Evolutionary conservation across 2,888 invertebrate species (phyloP).

Genomic region (Malachius bipustulatus): DNA sequence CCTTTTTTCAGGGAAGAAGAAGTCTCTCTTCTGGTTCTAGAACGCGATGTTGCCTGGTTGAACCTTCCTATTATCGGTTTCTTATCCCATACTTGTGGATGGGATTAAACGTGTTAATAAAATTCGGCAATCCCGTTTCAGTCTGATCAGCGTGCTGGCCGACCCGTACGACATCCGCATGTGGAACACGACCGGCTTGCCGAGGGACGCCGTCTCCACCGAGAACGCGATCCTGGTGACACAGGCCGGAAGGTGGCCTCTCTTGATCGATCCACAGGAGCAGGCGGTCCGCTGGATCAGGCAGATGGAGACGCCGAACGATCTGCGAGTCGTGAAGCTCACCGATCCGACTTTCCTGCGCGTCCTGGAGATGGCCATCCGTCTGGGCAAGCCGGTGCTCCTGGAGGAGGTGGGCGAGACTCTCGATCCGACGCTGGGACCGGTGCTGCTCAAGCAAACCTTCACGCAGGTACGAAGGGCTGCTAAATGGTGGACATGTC

Average conservation of each 20-base stretch:
- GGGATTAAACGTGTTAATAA: too few species aligned
- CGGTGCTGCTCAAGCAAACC: conserved; percentile 70
- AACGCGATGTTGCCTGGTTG: too few species aligned
- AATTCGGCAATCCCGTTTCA: too few species aligned
- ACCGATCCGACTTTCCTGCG: conserved; percentile 65
- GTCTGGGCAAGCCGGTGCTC: conserved; percentile 74
- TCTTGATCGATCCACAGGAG: conserved; percentile 92
- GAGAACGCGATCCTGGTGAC: conserved; percentile 89
- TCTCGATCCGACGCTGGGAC: conserved; percentile 75
- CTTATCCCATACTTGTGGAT: too few species aligned
- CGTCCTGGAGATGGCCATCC: conserved; percentile 67
- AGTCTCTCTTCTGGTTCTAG: too few species aligned
- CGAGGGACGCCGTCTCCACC: conserved; percentile 76
- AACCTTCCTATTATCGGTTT: too few species aligned
- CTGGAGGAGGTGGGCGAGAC: conserved; percentile 82
- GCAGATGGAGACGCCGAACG: conserved; percentile 69
- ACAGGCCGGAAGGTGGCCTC: conserved; percentile 70
- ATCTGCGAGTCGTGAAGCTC: conserved; percentile 66
- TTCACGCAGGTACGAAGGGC: conserved; percentile 48
- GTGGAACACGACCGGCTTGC: conserved; percentile 84
- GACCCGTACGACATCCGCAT: conserved; percentile 77
- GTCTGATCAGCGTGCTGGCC: conserved; percentile 58
- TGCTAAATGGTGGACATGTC: background rate
- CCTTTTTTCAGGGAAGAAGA: too few species aligned
- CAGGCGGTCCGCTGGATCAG: conserved; percentile 91